A percentile compares a stretch with the other conserved stretches of the same genome.
These are phyloP conservation scores for Ptychoptera albimana DNA, from an alignment of 2,888 invertebrate genomes.

Conservation along the genomic window DNA sequence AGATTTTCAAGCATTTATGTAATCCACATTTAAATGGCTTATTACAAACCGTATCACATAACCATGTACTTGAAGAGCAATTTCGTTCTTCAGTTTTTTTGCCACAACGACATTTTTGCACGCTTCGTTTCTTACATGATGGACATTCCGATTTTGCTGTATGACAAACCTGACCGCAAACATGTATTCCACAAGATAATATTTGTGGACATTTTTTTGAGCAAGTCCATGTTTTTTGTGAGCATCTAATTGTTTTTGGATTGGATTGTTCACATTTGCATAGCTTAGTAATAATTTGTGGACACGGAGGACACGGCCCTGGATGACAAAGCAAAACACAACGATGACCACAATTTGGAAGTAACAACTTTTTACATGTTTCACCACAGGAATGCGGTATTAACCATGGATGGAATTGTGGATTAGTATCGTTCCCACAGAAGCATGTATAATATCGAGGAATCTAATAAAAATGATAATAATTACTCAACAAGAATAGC, in stretches of 20 bases:
- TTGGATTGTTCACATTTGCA: conserved; percentile 61
- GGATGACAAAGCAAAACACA: conserved; percentile 87
- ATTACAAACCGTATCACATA: conserved; percentile 56
- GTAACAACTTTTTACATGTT: conserved; percentile 55
- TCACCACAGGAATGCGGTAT: conserved; percentile 90
- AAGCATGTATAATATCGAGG: conserved; percentile 73
- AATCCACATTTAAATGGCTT: conserved; percentile 55
- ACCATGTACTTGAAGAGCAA: conserved; percentile 62
- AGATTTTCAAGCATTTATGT: conserved; percentile 59
- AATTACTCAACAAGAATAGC: not conserved
- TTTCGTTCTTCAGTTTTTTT: conserved; percentile 42
- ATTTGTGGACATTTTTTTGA: conserved; percentile 41
- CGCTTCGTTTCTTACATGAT: conserved; percentile 59
- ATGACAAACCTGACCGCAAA: conserved; percentile 53
- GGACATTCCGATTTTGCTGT: conserved; percentile 45
- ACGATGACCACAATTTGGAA: conserved; percentile 66
- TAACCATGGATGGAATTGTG: conserved; percentile 65
- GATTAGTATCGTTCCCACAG: conserved; percentile 66
- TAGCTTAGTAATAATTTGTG: conserved; percentile 53
- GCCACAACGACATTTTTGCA: conserved; percentile 63
- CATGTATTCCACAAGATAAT: conserved; percentile 52
- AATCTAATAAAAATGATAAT: conserved; percentile 20
- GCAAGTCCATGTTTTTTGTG: conserved; percentile 70
- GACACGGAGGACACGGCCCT: conserved; percentile 88
- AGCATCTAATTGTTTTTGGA: conserved; percentile 55